A percentile compares a stretch with the other conserved stretches of the same genome.
phyloP scores from a whole-genome alignment of 2,888 invertebrate species.

The Drosophila birchii region DNA sequence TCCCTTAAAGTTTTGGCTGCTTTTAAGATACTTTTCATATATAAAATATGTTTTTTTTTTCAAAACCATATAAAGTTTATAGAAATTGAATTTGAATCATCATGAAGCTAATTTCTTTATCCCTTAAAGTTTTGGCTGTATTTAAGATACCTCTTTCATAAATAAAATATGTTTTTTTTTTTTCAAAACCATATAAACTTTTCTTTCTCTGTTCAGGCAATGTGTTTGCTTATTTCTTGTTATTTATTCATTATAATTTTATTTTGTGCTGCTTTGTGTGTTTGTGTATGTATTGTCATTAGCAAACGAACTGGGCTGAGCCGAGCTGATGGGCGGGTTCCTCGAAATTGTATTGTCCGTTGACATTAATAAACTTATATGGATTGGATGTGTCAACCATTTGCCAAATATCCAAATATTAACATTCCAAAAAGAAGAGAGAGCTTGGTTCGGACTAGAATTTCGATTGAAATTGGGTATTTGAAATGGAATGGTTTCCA shows the following conservation, averaged over 20 bases:
- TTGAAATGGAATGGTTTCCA: background rate
- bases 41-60: background rate
- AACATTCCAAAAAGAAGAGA: conserved; percentile 24
- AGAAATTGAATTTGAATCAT: too few relatives aligned
- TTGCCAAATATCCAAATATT: conserved; percentile 41
- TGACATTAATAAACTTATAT: conserved; percentile 80
- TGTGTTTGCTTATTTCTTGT: conserved; percentile 46
- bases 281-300: conserved; percentile 33
- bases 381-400: conserved; percentile 75
- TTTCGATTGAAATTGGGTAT: background rate
- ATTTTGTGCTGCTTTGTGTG: conserved; percentile 61
- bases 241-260: conserved; percentile 79
- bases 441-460: conserved; percentile 11
- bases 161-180: background rate
- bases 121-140: background rate
- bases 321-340: conserved; percentile 35
- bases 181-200: background rate
- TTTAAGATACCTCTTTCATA: background rate
- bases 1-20: too few relatives aligned
- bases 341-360: conserved; percentile 56
- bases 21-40: too few relatives aligned
- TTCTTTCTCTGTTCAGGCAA: conserved; percentile 9
- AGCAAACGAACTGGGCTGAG: conserved; percentile 25
- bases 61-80: background rate
- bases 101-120: background rate